Percentiles rank a stretch among this genome's conserved stretches.
phyloP scores from a whole-genome alignment of 2,797 vertebrate species.

The Tokudaia muenninki region DNA sequence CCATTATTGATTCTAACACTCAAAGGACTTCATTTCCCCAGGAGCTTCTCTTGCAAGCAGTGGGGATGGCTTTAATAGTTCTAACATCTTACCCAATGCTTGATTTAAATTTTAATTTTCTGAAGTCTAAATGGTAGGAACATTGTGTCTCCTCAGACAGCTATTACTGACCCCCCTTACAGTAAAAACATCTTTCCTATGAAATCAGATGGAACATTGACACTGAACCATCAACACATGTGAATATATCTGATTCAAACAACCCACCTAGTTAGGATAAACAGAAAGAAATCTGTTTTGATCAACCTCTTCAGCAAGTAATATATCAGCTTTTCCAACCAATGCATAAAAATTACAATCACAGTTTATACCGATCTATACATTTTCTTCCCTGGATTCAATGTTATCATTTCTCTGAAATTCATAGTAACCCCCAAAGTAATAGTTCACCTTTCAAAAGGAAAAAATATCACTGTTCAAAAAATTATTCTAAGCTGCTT shows the following conservation, averaged over 20 bases:
- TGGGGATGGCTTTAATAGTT: conserved; percentile 42
- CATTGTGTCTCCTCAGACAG: neutral
- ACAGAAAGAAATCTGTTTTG: neutral
- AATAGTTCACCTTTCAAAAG: conserved; percentile 54
- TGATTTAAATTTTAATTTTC: conserved; percentile 52
- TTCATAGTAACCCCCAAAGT: neutral
- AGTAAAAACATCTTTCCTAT: conserved; percentile 57
- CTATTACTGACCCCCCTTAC: conserved; percentile 13
- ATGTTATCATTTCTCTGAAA: conserved; percentile 49
- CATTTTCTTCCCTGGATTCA: conserved; percentile 31
- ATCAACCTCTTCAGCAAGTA: conserved; percentile 59
- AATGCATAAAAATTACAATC: conserved; percentile 33
- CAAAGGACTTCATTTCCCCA: conserved; percentile 25
- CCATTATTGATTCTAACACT: conserved; percentile 51
- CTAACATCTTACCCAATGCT: neutral
- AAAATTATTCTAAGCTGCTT: conserved; percentile 51
- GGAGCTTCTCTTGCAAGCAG: conserved; percentile 43
- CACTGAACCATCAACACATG: neutral
- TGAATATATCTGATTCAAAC: conserved; percentile 21
- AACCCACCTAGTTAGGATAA: conserved; percentile 56
- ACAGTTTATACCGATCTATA: conserved; percentile 14
- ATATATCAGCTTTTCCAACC: conserved; percentile 38
- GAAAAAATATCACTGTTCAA: neutral
- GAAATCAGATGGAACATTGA: neutral
- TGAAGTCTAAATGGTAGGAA: conserved; percentile 8